phyloP scores from a whole-genome alignment of 2,888 invertebrate genomes.

The Torymus aiolomorphi region DNA sequence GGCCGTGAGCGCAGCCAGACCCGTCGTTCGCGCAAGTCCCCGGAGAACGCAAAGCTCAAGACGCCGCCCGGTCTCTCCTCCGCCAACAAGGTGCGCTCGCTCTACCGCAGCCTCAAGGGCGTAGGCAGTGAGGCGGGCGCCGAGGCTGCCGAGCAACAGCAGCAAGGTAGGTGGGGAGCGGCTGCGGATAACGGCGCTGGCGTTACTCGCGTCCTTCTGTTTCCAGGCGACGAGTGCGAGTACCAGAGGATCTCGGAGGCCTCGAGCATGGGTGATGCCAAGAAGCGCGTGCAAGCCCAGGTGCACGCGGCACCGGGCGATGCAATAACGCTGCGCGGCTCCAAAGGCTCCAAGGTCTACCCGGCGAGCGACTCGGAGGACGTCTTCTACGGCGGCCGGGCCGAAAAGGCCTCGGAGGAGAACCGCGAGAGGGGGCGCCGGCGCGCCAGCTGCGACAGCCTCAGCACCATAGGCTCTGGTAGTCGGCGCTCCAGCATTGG shows the following conservation, averaged over 20 bases:
- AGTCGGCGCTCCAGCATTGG: constrained; percentile 78
- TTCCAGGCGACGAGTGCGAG: constrained; percentile 75
- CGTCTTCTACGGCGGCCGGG: constrained; percentile 75
- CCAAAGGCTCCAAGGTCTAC: constrained; percentile 75
- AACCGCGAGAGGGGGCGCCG: constrained; percentile 66
- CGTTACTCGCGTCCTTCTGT: too few species aligned
- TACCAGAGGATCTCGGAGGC: constrained; percentile 79
- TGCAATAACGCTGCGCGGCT: constrained; percentile 31
- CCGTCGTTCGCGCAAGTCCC: constrained; percentile 72
- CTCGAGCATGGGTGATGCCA: constrained; percentile 70
- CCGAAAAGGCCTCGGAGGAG: constrained; percentile 64
- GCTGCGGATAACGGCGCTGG: too few species aligned
- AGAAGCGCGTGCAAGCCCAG: constrained; percentile 77
- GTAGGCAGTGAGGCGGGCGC: constrained; percentile 65
- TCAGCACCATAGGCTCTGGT: constrained; percentile 77
- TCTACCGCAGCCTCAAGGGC: constrained; percentile 71
- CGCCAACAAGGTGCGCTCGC: constrained; percentile 69
- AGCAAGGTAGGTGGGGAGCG: constrained; percentile 38
- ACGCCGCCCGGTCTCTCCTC: constrained; percentile 71
- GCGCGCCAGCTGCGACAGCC: constrained; percentile 78
- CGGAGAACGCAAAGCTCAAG: constrained; percentile 71
- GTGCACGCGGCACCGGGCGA: constrained; percentile 74
- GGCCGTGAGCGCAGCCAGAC: constrained; percentile 70
- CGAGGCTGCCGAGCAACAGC: constrained; percentile 69
- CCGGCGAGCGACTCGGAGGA: constrained; percentile 79